phyloP scores from a whole-genome alignment of 2,888 invertebrate genomes.

The Conistra vaccinii region DNA sequence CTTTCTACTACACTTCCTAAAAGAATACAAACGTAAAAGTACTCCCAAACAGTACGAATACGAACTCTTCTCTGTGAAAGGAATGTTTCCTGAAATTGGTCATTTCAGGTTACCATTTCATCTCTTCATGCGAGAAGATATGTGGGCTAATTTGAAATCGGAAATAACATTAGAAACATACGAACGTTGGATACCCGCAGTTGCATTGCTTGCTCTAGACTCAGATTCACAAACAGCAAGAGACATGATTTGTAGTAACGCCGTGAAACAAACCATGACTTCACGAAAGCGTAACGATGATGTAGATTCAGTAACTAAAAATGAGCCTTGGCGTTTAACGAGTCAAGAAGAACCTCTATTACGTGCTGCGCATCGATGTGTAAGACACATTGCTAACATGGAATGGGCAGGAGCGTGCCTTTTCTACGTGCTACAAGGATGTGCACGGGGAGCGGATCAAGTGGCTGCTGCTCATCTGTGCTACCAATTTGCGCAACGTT shows the following conservation, averaged over 20 bases:
- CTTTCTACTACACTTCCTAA: conserved; percentile 85
- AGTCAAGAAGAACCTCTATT: conserved; percentile 86
- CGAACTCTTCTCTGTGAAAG: conserved; percentile 88
- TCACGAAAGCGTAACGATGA: conserved; percentile 79
- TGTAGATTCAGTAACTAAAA: conserved; percentile 75
- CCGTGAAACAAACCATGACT: conserved; percentile 89
- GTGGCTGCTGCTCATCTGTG: conserved; percentile 89
- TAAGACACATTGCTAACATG: conserved; percentile 88
- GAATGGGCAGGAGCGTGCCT: conserved; percentile 90
- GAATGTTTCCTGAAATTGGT: conserved; percentile 89
- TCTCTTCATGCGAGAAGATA: conserved; percentile 87
- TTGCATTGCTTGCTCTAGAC: conserved; percentile 83
- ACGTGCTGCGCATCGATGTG: conserved; percentile 87
- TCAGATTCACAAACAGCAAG: conserved; percentile 85
- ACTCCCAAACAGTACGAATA: conserved; percentile 88
- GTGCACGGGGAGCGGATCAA: conserved; percentile 89
- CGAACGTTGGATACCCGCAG: conserved; percentile 86
- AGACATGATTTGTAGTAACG: conserved; percentile 90
- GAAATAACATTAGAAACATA: conserved; percentile 89
- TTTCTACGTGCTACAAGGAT: conserved; percentile 88
- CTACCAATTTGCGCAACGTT: conserved; percentile 88
- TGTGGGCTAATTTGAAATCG: conserved; percentile 89
- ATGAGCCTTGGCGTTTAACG: conserved; percentile 85
- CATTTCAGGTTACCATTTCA: conserved; percentile 88
- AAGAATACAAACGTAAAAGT: conserved; percentile 84